Evolutionary conservation across 1,140 invertebrate species (phyloP), one percentile per base, ranked within the genome.

Genomic region (Carposina sasakii): DNA sequence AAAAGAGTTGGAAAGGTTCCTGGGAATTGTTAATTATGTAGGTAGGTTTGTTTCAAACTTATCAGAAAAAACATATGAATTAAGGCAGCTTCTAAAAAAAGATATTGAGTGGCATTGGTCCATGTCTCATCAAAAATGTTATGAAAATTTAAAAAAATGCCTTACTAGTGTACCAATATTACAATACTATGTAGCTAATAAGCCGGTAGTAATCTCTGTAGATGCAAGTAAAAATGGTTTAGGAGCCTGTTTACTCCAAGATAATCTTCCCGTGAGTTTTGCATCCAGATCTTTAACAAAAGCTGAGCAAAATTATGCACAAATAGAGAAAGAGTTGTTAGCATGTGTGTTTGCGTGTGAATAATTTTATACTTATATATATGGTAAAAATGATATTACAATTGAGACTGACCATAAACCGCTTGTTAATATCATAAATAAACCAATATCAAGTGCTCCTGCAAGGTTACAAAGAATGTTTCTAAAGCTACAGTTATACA

Each of bases 191-290:
- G 31, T n/a, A n/a, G 4, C 15, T 8, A 33, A 15, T 4, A 33
- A 33, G 13, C 13, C 31, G 24, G 12, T 28, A 28, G 48, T 56
- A 3, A 42, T 83, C 13, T 63, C 63, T 34, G 57, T 60, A 13
- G 76, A 85, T 55, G 58, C 62, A 9, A 69, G 60, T 8, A 59
- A 66, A 50, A 49, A 49, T 47, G 75, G 63, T 19, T 30, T 79
- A 37, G 79, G 75, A 13, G 59, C 58, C 22, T 50, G 48, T 37
- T 42, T 81, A 15, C 17, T 81, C 15, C 75, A 84, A 61, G 36
- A 68, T 46, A 56, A 54, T 42, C 45, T 48, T 52, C 75, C 72
- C 10, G 52, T 68, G 8, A 49, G 52, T 31, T 85, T 59, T 54
- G 69, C 67, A 2, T 73, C 71, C 0, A 63, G 63, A 57, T 51